Evolutionary conservation across 2,797 vertebrate genomes (phyloP), one percentile per base, ranked within the genome.

Genomic region (Rhynchonycteris naso): DNA sequence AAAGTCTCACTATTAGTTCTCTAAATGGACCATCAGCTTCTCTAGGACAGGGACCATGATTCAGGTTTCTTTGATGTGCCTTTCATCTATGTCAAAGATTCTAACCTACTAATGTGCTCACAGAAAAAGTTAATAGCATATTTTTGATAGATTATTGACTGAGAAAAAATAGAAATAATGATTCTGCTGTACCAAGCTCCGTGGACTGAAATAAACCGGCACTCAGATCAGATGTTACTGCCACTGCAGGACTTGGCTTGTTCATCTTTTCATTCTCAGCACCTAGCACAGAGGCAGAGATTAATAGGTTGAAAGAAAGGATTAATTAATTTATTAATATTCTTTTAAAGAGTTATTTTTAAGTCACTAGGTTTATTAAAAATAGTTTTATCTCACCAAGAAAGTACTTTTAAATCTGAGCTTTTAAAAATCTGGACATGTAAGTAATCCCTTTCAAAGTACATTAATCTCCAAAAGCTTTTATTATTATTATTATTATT

Each of bases 391-490:
- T 82, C 61, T 75, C 6, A 95, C 52, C 68, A 92, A 69, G 35
- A 90, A 97, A 95, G 21, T 28, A 61, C 47, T 95, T 96, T 87
- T 71, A 96, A 79, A 19, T 75, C 71, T 5, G 4, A 92, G 61
- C n/a, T 95, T 97, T 96, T 96, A 52, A 43, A 43, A 43, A 93
- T 86, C 50, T 59, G 66, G 7, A 0, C 10, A 63, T 94, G 95
- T 94, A 97, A 97, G 97, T 93, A 94, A 7, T 88, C 16, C 9
- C 83, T 97, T 97, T 97, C 76, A 96, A 97, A 97, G 35, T 63
- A 84, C 35, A 82, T 94, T 97, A 93, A 84, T 96, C 26, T 97
- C 50, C 35, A 12, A 90, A 95, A 92, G 19, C 7, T 89, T 90
- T 94, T 15, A 71, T 79, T 56, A 59, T 72, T 71, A 56, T 94